Evolutionary conservation across 2,888 invertebrate genomes (phyloP), one percentile per base, ranked within the genome.

Genomic region (Hybos culiciformis): DNA sequence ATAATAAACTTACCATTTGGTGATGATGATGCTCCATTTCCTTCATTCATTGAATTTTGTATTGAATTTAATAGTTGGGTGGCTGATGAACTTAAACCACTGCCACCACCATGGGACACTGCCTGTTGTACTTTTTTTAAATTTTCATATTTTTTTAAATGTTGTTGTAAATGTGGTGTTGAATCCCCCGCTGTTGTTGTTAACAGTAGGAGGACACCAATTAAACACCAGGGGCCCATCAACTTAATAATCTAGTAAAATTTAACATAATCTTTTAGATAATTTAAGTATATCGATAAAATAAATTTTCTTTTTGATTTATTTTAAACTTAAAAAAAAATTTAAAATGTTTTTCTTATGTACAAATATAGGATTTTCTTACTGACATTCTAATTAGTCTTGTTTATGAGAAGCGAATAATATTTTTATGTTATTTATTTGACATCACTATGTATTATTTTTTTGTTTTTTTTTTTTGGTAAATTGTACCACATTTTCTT

Each of bases 191-290:
- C 60, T 54, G 61, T 63, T 56, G 63, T 62, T 55, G 60, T 58
- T 48, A 66, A 62, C 63, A 66, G 58, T 53, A 66, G 61, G 60
- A 66, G 66, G 62, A 61, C 63, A 55, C 65, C 63, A 60, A 66
- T 62, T 59, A 63, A 53, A 57, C 57, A 60, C 63, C 66, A 62
- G 56, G 60, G 59, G 61, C 63, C 63, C 66, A 66, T 66, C 66
- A 66, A 61, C 66, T 66, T 58, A 57, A 55, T 53, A 55, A 52
- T 54, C 53, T 54, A 49, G 44, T 53, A 46, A 47, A 48, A 44
- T 50, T 50, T 51, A 50, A 51, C 48, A 49, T 48, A n/a, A n/a
- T n/a, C n/a, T n/a, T n/a, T n/a, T n/a, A n/a, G n/a, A n/a, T n/a
- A n/a, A n/a, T n/a, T n/a, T n/a, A n/a, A n/a, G n/a, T n/a, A n/a